Evolutionary conservation across 1,140 invertebrate genomes (phyloP).

Genomic region (Leptoteleia sp.): DNA sequence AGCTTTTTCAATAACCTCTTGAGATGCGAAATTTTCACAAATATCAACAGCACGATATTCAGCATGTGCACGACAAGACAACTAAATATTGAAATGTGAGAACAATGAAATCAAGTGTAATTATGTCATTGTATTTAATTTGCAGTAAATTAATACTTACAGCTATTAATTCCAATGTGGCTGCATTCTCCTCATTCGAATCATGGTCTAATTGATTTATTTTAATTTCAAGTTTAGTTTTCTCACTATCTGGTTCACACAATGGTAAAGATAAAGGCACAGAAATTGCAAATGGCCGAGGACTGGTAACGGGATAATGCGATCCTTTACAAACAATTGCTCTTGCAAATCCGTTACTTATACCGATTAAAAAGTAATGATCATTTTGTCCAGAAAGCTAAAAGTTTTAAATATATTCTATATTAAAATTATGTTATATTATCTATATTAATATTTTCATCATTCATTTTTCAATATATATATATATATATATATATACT

Average conservation of each 20-base stretch:
- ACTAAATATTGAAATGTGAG: conserved; percentile 78
- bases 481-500: no score
- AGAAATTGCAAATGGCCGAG: conserved; percentile 90
- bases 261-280: conserved; percentile 87
- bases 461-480: not conserved
- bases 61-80: conserved; percentile 90
- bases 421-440: not conserved
- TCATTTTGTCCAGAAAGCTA: conserved; percentile 88
- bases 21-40: conserved; percentile 90
- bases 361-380: conserved; percentile 90
- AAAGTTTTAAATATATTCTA: not conserved
- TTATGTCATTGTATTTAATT: no score
- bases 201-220: conserved; percentile 85
- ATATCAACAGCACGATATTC: conserved; percentile 93
- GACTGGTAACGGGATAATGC: conserved; percentile 92
- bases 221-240: conserved; percentile 89
- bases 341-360: conserved; percentile 88
- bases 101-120: no score
- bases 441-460: not conserved
- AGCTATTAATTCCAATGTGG: conserved; percentile 94
- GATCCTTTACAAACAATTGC: conserved; percentile 93
- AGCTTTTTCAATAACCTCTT: conserved; percentile 89
- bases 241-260: conserved; percentile 91
- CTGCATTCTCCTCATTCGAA: conserved; percentile 85
- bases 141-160: conserved; percentile 80